phyloP scores from a whole-genome alignment of 2,888 invertebrate genomes.

The Platycheirus albimanus region DNA sequence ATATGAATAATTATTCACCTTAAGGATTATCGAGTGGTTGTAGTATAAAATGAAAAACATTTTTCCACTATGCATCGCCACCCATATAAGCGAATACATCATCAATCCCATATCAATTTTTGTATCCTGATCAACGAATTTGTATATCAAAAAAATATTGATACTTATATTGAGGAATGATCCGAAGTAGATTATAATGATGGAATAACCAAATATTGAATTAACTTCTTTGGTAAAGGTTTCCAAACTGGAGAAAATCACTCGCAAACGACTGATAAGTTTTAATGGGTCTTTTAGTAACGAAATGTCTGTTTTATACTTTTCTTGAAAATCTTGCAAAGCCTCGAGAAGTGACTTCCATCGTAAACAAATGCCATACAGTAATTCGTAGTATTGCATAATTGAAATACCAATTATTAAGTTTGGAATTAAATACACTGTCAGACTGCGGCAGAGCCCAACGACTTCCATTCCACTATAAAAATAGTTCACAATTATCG shows the following conservation, averaged over 20 bases:
- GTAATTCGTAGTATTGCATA: conserved; percentile 75
- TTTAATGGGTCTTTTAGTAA: conserved; percentile 48
- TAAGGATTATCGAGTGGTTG: conserved; percentile 69
- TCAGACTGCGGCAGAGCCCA: conserved; percentile 42
- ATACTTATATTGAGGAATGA: conserved; percentile 75
- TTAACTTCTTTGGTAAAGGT: conserved; percentile 74
- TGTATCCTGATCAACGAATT: conserved; percentile 62
- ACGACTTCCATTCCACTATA: conserved; percentile 28
- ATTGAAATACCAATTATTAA: conserved; percentile 75
- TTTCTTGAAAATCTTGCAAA: conserved; percentile 48
- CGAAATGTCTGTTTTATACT: conserved; percentile 24
- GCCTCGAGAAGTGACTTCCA: conserved; percentile 51
- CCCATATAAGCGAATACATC: conserved; percentile 72
- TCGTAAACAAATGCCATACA: conserved; percentile 70
- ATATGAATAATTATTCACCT: conserved; percentile 66
- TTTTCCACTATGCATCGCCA: conserved; percentile 74
- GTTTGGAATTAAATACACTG: conserved; percentile 75
- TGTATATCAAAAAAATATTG: conserved; percentile 76
- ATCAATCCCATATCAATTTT: conserved; percentile 42
- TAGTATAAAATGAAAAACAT: conserved; percentile 76
- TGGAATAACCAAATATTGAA: conserved; percentile 68
- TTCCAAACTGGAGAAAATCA: conserved; percentile 71
- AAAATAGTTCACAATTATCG: conserved; percentile 60
- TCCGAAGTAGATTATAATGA: conserved; percentile 75
- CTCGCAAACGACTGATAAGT: conserved; percentile 56